Evolutionary conservation across 2,888 invertebrate species (phyloP).

Genomic region (Ormyrus labotus): DNA sequence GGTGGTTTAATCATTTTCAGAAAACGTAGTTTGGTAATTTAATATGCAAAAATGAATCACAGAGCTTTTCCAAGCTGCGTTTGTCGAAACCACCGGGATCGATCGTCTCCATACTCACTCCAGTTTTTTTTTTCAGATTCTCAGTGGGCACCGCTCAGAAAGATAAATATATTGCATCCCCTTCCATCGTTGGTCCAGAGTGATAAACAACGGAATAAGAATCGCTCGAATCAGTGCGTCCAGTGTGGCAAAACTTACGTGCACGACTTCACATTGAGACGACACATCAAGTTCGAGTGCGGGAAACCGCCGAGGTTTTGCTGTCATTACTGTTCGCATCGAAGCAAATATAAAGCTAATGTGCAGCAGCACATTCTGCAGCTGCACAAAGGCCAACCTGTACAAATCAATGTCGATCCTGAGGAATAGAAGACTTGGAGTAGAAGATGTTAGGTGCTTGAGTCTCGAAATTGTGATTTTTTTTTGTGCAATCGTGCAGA

Average conservation of each 20-base stretch:
- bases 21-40: too few species aligned
- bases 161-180: too few species aligned
- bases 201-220: neutral
- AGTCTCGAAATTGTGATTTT: too few species aligned
- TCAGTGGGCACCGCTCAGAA: neutral
- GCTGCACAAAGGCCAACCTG: conserved; percentile 66
- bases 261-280: conserved; percentile 69
- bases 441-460: too few species aligned
- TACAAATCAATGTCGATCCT: conserved; percentile 53
- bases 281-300: conserved; percentile 75
- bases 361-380: conserved; percentile 70
- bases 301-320: conserved; percentile 71
- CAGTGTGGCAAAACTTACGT: conserved; percentile 70
- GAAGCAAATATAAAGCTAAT: conserved; percentile 71
- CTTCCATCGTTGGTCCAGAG: too few species aligned
- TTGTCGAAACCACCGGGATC: neutral
- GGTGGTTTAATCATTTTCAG: too few species aligned
- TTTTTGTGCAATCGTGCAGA: too few species aligned
- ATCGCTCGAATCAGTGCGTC: conserved; percentile 60
- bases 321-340: conserved; percentile 72
- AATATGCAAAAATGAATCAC: too few species aligned
- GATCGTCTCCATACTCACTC: neutral
- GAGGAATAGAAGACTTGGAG: neutral
- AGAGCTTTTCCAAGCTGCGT: too few species aligned
- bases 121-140: conserved; percentile 15